Conservation (phyloP, 2,888 invertebrate species). For the Actias luna region DNA sequence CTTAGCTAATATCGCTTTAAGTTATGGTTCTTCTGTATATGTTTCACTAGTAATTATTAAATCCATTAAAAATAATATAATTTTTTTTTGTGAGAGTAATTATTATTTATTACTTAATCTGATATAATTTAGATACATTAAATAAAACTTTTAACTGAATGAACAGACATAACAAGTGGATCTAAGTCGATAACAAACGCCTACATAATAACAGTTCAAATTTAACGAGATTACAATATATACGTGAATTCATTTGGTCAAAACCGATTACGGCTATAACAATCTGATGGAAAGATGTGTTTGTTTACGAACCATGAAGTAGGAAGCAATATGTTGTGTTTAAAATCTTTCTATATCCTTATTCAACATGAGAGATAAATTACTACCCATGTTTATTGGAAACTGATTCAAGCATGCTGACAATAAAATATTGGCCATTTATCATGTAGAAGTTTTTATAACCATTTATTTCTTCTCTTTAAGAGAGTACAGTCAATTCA, state of each 20-base stretch:
- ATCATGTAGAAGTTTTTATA: background rate
- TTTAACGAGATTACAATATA: conserved; percentile 1
- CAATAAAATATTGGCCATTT: background rate
- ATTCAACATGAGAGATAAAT: background rate
- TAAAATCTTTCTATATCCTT: background rate
- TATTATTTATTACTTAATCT: too few relatives aligned
- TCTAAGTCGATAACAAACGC: background rate
- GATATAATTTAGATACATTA: too few relatives aligned
- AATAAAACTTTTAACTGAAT: too few relatives aligned
- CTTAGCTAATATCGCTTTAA: too few relatives aligned
- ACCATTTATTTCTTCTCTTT: background rate
- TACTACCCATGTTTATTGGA: background rate
- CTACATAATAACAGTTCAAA: background rate
- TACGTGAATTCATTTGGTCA: background rate
- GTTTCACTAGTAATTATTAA: too few relatives aligned
- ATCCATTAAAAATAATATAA: too few relatives aligned
- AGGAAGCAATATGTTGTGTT: background rate
- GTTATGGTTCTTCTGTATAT: too few relatives aligned
- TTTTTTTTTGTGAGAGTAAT: too few relatives aligned
- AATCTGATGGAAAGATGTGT: background rate
- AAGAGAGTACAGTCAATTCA: background rate
- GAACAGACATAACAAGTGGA: background rate
- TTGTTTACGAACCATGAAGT: background rate
- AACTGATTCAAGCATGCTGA: background rate
- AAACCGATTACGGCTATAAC: background rate